A percentile compares a stretch with the other conserved stretches of the same genome.
phyloP scores from a whole-genome alignment of 2,113 vertebrate genomes.

The Myocastor coypus region DNA sequence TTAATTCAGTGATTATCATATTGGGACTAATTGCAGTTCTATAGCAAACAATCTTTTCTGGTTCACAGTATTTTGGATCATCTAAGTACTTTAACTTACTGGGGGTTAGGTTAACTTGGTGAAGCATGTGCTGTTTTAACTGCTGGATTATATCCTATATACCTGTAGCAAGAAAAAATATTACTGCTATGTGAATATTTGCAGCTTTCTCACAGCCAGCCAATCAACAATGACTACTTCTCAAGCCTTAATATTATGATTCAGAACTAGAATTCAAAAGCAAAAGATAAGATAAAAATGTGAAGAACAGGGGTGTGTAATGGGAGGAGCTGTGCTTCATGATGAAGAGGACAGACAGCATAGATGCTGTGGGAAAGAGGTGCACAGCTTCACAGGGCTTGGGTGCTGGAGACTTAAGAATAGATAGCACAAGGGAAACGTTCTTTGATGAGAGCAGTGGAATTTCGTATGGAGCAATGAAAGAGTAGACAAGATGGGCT shows the following conservation, averaged over 20 bases:
- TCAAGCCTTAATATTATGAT: neutral
- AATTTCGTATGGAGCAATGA: neutral
- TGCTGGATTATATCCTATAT: neutral
- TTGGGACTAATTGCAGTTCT: slow-evolving; percentile 33
- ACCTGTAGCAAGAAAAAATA: neutral
- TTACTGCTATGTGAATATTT: neutral
- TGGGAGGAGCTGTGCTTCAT: neutral
- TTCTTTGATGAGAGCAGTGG: neutral
- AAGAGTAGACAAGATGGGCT: neutral
- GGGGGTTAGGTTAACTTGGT: neutral
- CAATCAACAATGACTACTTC: neutral
- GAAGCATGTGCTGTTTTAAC: neutral
- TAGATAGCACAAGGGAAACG: accelerated
- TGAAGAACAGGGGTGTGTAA: neutral
- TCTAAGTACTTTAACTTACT: slow-evolving; percentile 2
- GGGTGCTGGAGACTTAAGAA: neutral
- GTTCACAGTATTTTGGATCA: slow-evolving; percentile 50
- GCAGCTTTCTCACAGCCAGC: neutral
- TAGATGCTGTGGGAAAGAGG: accelerated
- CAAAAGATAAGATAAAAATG: neutral
- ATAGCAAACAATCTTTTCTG: slow-evolving; percentile 1
- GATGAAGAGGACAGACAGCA: neutral
- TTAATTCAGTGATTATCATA: slow-evolving; percentile 43
- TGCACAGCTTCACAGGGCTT: accelerated
- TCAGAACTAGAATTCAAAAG: neutral